phyloP scores from a whole-genome alignment of 2,797 vertebrate genomes.

The Lepus townsendii region DNA sequence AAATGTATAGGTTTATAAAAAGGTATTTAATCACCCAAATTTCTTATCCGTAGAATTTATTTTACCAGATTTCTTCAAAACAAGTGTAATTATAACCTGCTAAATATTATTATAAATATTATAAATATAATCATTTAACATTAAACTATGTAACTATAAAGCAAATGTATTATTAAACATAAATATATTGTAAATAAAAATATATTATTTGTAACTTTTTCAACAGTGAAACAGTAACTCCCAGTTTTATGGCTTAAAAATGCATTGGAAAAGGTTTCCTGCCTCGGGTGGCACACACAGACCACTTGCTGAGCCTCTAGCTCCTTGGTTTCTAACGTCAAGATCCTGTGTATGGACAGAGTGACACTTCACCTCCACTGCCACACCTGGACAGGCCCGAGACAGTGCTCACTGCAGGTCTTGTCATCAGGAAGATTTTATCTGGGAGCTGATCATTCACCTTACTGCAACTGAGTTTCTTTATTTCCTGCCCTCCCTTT shows the following conservation, averaged over 20 bases:
- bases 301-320: neutral
- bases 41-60: conserved; percentile 2
- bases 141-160: conserved; percentile 23
- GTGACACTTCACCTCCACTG: neutral
- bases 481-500: neutral
- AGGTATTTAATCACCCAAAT: conserved; percentile 17
- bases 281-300: neutral
- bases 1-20: neutral
- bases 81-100: neutral
- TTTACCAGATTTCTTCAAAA: conserved; percentile 58
- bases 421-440: neutral
- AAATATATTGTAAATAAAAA: conserved; percentile 16
- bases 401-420: neutral
- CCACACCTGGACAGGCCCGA: neutral
- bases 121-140: conserved; percentile 28
- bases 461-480: neutral
- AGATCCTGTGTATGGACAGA: neutral
- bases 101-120: neutral
- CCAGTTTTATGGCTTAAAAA: conserved; percentile 2
- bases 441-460: neutral
- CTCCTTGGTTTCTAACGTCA: neutral
- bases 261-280: conserved; percentile 3
- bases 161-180: conserved; percentile 10
- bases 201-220: conserved; percentile 22
- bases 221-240: conserved; percentile 13